Percentiles rank a stretch among this genome's conserved stretches.
Conservation (phyloP, 2,797 vertebrate species). For the Leuciscus waleckii region DNA sequence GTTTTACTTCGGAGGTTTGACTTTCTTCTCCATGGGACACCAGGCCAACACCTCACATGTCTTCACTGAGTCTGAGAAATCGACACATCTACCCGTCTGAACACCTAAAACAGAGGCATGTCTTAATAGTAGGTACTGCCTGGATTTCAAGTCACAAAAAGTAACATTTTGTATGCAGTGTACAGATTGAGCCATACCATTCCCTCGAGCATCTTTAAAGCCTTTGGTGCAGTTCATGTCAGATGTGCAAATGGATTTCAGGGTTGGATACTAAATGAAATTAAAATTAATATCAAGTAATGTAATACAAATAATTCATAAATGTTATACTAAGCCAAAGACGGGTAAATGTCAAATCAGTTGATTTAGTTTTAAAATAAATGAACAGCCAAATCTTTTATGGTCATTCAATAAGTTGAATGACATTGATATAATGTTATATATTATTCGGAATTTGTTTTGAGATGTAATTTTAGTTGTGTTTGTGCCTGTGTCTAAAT, state of each 20-base stretch:
- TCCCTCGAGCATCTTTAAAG: conserved; percentile 67
- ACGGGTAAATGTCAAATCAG: too few relatives aligned
- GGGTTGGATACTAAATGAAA: conserved; percentile 50
- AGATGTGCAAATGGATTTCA: conserved; percentile 58
- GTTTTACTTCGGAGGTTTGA: conserved; percentile 70
- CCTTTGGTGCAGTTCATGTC: conserved; percentile 75
- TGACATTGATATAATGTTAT: too few relatives aligned
- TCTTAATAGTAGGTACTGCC: not conserved
- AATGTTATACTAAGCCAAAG: too few relatives aligned
- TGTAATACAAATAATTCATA: not conserved
- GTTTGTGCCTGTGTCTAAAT: too few relatives aligned
- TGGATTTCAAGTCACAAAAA: not conserved
- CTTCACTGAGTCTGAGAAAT: conserved; percentile 73
- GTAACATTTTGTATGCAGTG: not conserved
- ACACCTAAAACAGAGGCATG: conserved; percentile 72
- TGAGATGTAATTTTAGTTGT: too few relatives aligned
- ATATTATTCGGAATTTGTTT: too few relatives aligned
- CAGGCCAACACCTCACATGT: conserved; percentile 83
- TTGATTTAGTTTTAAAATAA: too few relatives aligned
- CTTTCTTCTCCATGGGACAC: conserved; percentile 80
- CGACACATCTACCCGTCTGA: conserved; percentile 81
- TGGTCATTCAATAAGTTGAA: too few relatives aligned
- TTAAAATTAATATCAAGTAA: not conserved
- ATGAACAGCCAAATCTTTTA: too few relatives aligned
- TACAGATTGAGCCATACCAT: conserved; percentile 65